A percentile compares a stretch with the other conserved stretches of the same genome.
Conservation (phyloP, 2,797 vertebrate genomes). For the Chanos chanos region DNA sequence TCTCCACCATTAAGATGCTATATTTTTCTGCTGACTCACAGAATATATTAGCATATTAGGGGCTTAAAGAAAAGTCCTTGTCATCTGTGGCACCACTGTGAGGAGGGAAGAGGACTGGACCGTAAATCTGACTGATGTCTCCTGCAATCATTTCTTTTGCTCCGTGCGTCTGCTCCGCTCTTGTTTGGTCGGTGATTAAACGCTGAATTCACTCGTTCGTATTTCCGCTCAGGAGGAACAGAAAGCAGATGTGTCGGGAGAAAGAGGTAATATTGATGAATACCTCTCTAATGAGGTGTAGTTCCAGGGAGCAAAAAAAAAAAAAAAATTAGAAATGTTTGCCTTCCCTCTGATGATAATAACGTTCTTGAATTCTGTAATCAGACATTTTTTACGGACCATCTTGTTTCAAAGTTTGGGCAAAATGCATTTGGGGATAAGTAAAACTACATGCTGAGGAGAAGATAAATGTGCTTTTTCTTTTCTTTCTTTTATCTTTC, state of each 20-base stretch:
- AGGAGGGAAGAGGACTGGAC: neutral
- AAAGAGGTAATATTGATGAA: neutral
- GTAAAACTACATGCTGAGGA: no score
- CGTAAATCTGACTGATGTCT: neutral
- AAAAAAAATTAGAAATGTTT: no score
- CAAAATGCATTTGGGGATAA: no score
- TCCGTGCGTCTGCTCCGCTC: neutral
- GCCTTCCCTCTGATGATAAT: no score
- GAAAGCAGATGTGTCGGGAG: neutral
- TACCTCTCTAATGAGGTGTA: neutral
- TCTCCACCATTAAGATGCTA: neutral
- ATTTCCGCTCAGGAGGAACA: no score
- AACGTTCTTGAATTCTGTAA: neutral
- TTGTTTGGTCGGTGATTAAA: no score
- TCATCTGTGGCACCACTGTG: neutral
- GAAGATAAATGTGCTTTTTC: no score
- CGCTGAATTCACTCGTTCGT: no score
- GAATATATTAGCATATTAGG: constrained; percentile 2
- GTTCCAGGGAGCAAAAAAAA: no score
- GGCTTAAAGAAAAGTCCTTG: constrained; percentile 1
- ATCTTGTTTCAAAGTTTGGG: neutral
- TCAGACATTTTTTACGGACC: neutral
- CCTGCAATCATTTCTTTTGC: neutral
- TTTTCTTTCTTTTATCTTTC: neutral
- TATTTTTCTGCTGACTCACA: neutral